phyloP scores from a whole-genome alignment of 2,113 vertebrate genomes.

The Mixornis gularis region DNA sequence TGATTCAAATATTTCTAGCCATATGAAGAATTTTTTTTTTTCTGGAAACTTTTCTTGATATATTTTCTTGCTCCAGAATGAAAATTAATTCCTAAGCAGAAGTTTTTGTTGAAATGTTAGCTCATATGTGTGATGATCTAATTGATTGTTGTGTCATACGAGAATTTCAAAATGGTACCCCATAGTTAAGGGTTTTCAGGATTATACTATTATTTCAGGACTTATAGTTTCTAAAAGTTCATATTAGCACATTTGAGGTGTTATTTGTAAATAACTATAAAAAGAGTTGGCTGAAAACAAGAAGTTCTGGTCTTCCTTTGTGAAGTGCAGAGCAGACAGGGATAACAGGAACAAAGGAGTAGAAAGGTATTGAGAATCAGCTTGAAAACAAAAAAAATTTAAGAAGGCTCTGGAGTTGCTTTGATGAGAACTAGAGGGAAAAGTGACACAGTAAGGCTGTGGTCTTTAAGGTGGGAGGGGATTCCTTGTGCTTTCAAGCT shows the following conservation, averaged over 20 bases:
- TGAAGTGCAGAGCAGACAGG: background rate
- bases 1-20: background rate
- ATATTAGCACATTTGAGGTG: background rate
- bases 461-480: background rate
- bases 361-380: background rate
- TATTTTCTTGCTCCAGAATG: background rate
- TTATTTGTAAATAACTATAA: background rate
- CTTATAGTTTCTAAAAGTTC: background rate
- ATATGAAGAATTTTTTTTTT: background rate
- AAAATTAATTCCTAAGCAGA: background rate
- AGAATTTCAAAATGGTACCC: background rate
- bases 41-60: background rate
- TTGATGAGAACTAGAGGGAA: background rate
- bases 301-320: background rate
- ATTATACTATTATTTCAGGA: background rate
- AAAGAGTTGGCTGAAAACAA: background rate
- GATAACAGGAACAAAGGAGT: background rate
- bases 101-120: background rate
- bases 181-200: background rate
- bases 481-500: background rate
- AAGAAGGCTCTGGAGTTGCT: background rate
- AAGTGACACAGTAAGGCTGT: accelerated
- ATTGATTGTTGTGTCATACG: background rate
- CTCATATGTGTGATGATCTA: background rate
- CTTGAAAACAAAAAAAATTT: background rate